Base-by-base conservation (phyloP, 2,888 invertebrate species). In the Phania funesta region DNA sequence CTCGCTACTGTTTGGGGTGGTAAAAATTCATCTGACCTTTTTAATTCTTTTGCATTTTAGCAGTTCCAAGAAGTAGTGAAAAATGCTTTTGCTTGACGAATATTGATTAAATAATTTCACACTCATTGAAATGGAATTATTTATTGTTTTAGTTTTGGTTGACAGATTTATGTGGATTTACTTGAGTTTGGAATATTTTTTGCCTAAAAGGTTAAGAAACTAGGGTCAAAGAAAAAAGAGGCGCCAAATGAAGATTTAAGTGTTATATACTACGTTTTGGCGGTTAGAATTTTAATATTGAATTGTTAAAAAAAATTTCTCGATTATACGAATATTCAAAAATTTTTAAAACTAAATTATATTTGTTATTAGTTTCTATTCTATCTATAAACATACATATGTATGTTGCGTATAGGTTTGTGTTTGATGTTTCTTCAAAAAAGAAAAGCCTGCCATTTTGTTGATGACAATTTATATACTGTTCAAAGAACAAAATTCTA, bases 91-190 rank as follows among this genome's bases (percentile, higher is more conserved):
- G 56, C 20, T 48, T 44, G n/a, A n/a, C n/a, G n/a, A n/a, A n/a
- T 35, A 58, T 54, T 50, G 26, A 38, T 67, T 38, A 68, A 68
- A 58, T 67, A 50, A 67, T 76, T 76, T 76, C 68, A 76, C 68
- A 76, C 68, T 35, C 20, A 68, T 44, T 67, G 22, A 75, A 67
- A 60, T 67, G 38, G 22, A 74, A 56, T 56, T 38, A 67, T 54
- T 50, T 52, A 60, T 67, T 76, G 29, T 60, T 76, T 18, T 4
- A 5, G 3, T 32, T 54, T 41, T 16, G 18, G 3, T 35, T 76
- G 75, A 50, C 67, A 67, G 58, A 75, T 67, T 75, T 58, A 67
- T 60, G 41, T 13, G 1, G 16, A 54, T 41, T 41, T 20, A n/a
- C 6, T 32, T 13, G 5, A 18, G 16, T 26, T 13, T 26, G 16